These are phyloP conservation scores for Rhysida immarginata DNA, from an alignment of 1,140 invertebrate genomes.

Conservation along the genomic window DNA sequence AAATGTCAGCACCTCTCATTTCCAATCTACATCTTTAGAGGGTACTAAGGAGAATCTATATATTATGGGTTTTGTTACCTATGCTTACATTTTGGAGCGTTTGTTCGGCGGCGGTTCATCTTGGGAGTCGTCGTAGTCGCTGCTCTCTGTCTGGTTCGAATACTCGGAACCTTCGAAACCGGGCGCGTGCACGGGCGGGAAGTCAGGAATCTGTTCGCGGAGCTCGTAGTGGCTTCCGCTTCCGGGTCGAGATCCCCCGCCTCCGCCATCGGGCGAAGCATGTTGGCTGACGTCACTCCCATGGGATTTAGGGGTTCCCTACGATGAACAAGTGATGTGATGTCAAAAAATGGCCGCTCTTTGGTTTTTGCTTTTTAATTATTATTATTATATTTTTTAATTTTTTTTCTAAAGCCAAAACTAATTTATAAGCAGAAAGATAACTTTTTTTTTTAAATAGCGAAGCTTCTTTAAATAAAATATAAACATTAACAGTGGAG, in stretches of 20 bases:
- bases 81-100: conserved; percentile 9
- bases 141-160: conserved; percentile 16
- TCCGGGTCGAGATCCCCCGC: conserved; percentile 17
- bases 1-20: neutral
- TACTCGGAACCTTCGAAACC: conserved; percentile 20
- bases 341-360: too few relatives aligned
- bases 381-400: too few relatives aligned
- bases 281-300: conserved; percentile 16
- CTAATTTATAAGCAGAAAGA: too few relatives aligned
- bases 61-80: too few relatives aligned
- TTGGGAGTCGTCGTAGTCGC: conserved; percentile 25
- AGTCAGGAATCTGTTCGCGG: conserved; percentile 30
- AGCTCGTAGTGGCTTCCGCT: conserved; percentile 13
- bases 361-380: too few relatives aligned
- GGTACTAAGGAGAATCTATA: neutral
- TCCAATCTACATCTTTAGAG: neutral
- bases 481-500: too few relatives aligned
- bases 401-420: too few relatives aligned
- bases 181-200: conserved; percentile 23
- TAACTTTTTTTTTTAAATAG: too few relatives aligned
- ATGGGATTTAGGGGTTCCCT: conserved; percentile 22
- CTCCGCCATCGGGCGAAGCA: conserved; percentile 13
- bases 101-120: conserved; percentile 13
- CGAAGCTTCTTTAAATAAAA: too few relatives aligned
- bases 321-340: conserved; percentile 7